These are phyloP conservation scores for Avahi laniger DNA, from an alignment of 2,797 vertebrate species.

Conservation along the genomic window DNA sequence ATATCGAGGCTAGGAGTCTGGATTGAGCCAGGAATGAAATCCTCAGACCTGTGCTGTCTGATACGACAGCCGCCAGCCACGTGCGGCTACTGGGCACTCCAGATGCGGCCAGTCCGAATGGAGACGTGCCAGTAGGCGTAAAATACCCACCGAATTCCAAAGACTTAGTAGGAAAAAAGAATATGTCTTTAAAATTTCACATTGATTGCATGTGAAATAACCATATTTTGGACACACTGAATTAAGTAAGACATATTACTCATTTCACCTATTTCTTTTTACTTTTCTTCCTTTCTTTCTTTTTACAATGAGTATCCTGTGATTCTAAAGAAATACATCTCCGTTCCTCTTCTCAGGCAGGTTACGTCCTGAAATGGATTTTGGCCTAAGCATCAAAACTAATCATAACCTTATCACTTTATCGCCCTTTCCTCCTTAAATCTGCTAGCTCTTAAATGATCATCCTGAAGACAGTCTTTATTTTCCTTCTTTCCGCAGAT, in stretches of 20 bases:
- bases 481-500: background rate
- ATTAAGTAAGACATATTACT: background rate
- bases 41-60: background rate
- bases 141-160: background rate
- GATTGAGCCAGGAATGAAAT: background rate
- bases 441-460: background rate
- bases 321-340: background rate
- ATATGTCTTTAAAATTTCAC: background rate
- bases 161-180: background rate
- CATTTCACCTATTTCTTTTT: background rate
- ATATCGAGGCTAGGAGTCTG: background rate
- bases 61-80: background rate
- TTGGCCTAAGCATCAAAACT: background rate
- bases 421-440: background rate
- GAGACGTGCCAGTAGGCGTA: background rate
- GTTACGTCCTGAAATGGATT: background rate
- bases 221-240: background rate
- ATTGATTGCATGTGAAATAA: background rate
- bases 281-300: background rate
- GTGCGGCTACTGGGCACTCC: background rate
- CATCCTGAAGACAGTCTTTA: background rate
- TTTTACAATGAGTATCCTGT: background rate
- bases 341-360: background rate
- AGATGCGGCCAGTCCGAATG: background rate
- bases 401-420: background rate